Evolutionary conservation across 1,140 invertebrate species (phyloP).

Genomic region (Zophobas atratus): DNA sequence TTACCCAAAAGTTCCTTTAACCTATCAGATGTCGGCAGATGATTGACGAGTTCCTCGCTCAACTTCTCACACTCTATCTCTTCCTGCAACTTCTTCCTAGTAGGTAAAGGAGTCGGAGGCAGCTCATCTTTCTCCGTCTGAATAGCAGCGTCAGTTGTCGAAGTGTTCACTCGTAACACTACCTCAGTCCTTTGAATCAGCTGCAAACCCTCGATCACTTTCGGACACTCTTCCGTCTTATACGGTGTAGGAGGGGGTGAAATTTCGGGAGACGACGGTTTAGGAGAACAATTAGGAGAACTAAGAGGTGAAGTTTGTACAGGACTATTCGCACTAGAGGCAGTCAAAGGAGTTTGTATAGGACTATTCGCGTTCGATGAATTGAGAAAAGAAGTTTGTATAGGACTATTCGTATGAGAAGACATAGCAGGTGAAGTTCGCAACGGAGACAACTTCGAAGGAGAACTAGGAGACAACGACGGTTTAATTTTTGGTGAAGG

Average conservation of each 20-base stretch:
- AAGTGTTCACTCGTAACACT: slow-evolving; percentile 73
- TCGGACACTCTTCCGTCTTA: slow-evolving; percentile 64
- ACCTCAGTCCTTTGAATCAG: slow-evolving; percentile 76
- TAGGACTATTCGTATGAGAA: slow-evolving; percentile 45
- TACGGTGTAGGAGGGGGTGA: slow-evolving; percentile 62
- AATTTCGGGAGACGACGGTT: slow-evolving; percentile 63
- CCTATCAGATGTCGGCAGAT: slow-evolving; percentile 79
- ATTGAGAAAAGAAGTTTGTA: slow-evolving; percentile 2
- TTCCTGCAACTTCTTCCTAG: slow-evolving; percentile 77
- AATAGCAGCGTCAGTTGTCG: slow-evolving; percentile 75
- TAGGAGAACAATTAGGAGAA: slow-evolving; percentile 59
- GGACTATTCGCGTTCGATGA: too few relatives aligned
- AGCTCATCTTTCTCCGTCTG: slow-evolving; percentile 73
- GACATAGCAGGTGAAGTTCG: slow-evolving; percentile 43
- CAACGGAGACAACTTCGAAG: slow-evolving; percentile 42
- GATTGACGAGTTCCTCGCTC: slow-evolving; percentile 80
- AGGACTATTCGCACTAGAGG: slow-evolving; percentile 45
- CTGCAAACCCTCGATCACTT: slow-evolving; percentile 71
- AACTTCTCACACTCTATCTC: slow-evolving; percentile 87
- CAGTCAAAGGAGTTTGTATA: too few relatives aligned
- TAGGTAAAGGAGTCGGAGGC: slow-evolving; percentile 64
- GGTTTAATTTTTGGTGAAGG: slow-evolving; percentile 57
- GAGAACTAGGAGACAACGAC: slow-evolving; percentile 51
- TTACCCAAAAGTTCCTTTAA: slow-evolving; percentile 80
- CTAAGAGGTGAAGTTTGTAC: slow-evolving; percentile 46